Evolutionary conservation across 1,140 invertebrate genomes (phyloP), one percentile per base, ranked within the genome.

Genomic region (Phenacoccus solenopsis): DNA sequence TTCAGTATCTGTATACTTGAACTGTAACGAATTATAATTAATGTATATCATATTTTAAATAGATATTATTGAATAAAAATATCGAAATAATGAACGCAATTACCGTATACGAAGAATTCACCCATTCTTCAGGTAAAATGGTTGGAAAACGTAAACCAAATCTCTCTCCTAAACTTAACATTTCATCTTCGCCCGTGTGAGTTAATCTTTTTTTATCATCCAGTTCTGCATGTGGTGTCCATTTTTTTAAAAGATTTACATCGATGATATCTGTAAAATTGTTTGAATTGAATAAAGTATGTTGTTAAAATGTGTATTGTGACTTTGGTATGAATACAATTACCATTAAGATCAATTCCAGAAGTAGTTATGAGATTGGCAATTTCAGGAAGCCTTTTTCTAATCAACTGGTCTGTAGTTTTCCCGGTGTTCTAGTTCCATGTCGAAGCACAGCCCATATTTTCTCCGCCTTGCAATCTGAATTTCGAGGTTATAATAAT

Each of bases 1-100:
- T 76, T 91, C 85, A 21, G 87, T 90, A 4, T 84, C 83, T 32
- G 90, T 92, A 73, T 84, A 88, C 74, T 84, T 85, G 76, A 92
- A 88, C 86, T 90, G 78, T 75, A 70, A 73, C 67, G 70, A 72
- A 57, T 56, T 72, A 70, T 35, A 70, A 57, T 64, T 13, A 67
- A 72, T 10, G 9, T 38, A 38, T 20, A 5, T 20, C 21, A 24
- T 24, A 20, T 25, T 64, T 64, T 24, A 64, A 24, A 4, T 24
- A 20, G 59, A 69, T 16, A 16, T 49, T 16, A 49, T 5, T 32
- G 20, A 49, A 9, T 49, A 4, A 49, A 49, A 49, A 5, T 38
- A 64, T 10, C 71, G 25, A 61, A 21, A 71, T 27, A 73, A 35
- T 32, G 0, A 57, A 67, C n/a, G 20, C 22, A 16, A 70, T 28